Conservation (phyloP, 2,113 vertebrate genomes). For the Corydoras maculifer region DNA sequence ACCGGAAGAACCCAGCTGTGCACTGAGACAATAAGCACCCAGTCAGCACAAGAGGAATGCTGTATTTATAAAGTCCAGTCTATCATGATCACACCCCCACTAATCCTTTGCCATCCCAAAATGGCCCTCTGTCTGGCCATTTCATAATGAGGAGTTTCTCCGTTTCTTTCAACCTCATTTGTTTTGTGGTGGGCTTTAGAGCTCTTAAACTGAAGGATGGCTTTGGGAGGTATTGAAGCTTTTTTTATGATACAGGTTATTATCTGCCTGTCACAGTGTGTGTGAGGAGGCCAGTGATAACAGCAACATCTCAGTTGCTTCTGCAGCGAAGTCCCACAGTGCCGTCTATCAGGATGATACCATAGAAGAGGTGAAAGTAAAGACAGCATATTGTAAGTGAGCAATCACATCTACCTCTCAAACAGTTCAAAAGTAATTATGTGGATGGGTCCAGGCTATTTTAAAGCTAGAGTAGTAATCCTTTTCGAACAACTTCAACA, state of each 20-base stretch:
- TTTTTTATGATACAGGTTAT: conserved; percentile 63
- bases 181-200: conserved; percentile 55
- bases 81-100: conserved; percentile 30
- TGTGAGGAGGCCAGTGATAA: conserved; percentile 28
- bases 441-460: conserved; percentile 56
- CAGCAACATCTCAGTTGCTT: conserved; percentile 44
- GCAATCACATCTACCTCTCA: conserved; percentile 54
- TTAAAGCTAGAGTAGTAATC: conserved; percentile 25
- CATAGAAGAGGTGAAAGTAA: conserved; percentile 38
- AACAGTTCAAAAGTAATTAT: conserved; percentile 56
- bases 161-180: conserved; percentile 56
- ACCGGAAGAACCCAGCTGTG: conserved; percentile 21
- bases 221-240: conserved; percentile 55
- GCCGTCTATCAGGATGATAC: conserved; percentile 22
- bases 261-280: conserved; percentile 51
- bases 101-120: conserved; percentile 30
- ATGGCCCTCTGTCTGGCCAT: conserved; percentile 1
- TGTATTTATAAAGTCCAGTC: conserved; percentile 25
- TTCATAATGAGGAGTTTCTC: conserved; percentile 45
- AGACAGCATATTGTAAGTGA: conserved; percentile 52
- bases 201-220: conserved; percentile 64
- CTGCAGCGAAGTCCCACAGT: conserved; percentile 41
- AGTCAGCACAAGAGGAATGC: conserved; percentile 20
- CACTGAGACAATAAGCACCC: conserved; percentile 18
- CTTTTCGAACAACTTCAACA: conserved; percentile 20